phyloP scores from a whole-genome alignment of 2,797 vertebrate species.

The Mormyrus proboscirostris region DNA sequence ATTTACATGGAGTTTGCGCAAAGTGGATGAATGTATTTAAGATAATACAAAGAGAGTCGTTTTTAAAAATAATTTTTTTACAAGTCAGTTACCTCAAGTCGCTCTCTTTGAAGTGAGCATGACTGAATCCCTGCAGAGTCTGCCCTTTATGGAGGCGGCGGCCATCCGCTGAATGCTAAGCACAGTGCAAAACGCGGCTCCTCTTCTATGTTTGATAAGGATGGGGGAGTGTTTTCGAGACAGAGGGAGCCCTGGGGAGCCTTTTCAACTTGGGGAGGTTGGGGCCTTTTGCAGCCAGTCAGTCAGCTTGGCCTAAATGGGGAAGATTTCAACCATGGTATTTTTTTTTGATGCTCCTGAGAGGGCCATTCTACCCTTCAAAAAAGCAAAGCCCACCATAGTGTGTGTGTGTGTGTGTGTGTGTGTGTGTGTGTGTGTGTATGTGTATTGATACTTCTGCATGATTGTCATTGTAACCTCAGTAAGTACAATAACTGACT shows the following conservation, averaged over 20 bases:
- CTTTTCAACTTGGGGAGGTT: slow-evolving; percentile 34
- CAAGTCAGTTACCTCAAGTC: slow-evolving; percentile 32
- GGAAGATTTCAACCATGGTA: not conserved
- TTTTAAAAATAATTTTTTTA: not conserved
- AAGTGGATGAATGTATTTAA: not conserved
- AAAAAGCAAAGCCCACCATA: not conserved
- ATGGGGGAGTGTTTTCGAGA: slow-evolving; percentile 22
- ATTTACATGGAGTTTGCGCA: not conserved
- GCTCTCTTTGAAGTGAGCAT: slow-evolving; percentile 50
- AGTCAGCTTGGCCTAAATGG: not conserved
- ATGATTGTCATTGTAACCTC: not conserved
- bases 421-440: not conserved
- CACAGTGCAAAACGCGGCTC: slow-evolving; percentile 29
- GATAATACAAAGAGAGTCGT: not conserved
- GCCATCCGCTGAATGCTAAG: slow-evolving; percentile 54
- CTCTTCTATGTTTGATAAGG: slow-evolving; percentile 21
- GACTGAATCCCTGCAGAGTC: slow-evolving; percentile 53
- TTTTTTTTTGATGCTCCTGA: not conserved
- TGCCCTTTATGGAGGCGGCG: slow-evolving; percentile 34
- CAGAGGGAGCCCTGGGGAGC: slow-evolving; percentile 35
- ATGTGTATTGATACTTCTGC: not conserved
- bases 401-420: not conserved
- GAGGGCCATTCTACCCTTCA: not conserved
- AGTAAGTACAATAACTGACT: not conserved
- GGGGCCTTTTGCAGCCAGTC: not conserved